Evolutionary conservation across 2,797 vertebrate species (phyloP).

Genomic region (Ataeniobius toweri): DNA sequence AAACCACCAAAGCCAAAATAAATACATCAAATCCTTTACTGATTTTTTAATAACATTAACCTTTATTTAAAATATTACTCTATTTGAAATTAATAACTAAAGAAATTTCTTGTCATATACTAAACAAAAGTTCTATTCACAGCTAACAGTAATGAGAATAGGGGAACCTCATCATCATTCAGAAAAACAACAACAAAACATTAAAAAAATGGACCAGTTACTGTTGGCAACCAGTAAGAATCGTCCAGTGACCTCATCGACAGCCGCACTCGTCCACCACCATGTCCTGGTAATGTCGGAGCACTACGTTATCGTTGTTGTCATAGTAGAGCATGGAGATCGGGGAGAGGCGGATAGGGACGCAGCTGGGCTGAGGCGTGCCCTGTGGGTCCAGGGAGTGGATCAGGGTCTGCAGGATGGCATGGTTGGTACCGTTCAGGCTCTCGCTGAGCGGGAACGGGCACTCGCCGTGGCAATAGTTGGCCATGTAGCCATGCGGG

Average conservation of each 20-base stretch:
- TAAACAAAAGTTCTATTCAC: background rate
- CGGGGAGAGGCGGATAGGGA: conserved; percentile 89
- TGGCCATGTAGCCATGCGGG: conserved; percentile 94
- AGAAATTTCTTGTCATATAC: background rate
- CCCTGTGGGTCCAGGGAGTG: conserved; percentile 85
- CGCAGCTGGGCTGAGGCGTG: conserved; percentile 90
- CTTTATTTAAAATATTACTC: conserved; percentile 3
- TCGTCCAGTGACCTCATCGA: conserved; percentile 68
- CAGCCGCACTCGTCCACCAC: conserved; percentile 96
- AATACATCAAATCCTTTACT: background rate
- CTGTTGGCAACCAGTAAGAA: background rate
- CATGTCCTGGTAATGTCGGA: conserved; percentile 95
- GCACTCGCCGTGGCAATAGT: conserved; percentile 92
- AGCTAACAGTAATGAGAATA: background rate
- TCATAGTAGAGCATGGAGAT: conserved; percentile 96
- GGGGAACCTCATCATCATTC: background rate
- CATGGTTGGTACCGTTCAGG: conserved; percentile 91
- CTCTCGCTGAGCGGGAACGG: conserved; percentile 87
- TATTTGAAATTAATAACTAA: background rate
- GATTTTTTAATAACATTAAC: background rate
- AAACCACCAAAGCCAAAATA: background rate
- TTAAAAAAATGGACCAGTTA: background rate
- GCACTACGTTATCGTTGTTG: conserved; percentile 94
- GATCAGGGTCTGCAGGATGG: conserved; percentile 91
- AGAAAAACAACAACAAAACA: background rate